A percentile compares a stretch with the other conserved stretches of the same genome.
phyloP scores from a whole-genome alignment of 1,140 invertebrate genomes.

The Aphidius gifuensis region DNA sequence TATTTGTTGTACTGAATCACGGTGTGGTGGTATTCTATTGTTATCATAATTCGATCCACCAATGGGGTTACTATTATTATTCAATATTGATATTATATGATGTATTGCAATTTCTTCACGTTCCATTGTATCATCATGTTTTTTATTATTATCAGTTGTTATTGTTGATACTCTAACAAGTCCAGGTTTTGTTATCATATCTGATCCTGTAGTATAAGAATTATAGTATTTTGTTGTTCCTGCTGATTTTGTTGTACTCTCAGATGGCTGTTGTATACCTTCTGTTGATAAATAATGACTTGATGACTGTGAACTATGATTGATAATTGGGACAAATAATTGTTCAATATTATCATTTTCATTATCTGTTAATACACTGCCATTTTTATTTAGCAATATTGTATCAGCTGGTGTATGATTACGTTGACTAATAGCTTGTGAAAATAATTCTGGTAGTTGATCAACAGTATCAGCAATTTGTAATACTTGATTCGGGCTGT shows the following conservation, averaged over 20 bases:
- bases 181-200: conserved; percentile 22
- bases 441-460: conserved; percentile 45
- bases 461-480: conserved; percentile 51
- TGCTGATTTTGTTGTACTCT: conserved; percentile 7
- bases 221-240: conserved; percentile 15
- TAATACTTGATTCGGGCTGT: conserved; percentile 47
- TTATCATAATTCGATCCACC: not conserved
- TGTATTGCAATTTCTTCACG: conserved; percentile 52
- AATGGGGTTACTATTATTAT: conserved; percentile 49
- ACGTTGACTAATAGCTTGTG: conserved; percentile 39
- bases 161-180: conserved; percentile 58
- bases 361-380: conserved; percentile 44
- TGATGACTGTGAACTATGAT: conserved; percentile 13
- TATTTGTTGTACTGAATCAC: conserved; percentile 18
- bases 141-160: conserved; percentile 47
- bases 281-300: not conserved
- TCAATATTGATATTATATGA: conserved; percentile 66
- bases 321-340: conserved; percentile 41
- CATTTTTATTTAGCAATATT: conserved; percentile 63
- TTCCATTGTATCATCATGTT: conserved; percentile 43
- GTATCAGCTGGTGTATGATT: conserved; percentile 64
- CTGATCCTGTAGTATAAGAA: conserved; percentile 2
- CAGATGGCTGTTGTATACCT: not conserved
- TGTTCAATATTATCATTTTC: conserved; percentile 64
- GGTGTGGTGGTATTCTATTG: not conserved